Percentiles rank a stretch among this genome's conserved stretches.
Conservation (phyloP, 1,140 invertebrate genomes). For the Zeugodacus cucurbitae region DNA sequence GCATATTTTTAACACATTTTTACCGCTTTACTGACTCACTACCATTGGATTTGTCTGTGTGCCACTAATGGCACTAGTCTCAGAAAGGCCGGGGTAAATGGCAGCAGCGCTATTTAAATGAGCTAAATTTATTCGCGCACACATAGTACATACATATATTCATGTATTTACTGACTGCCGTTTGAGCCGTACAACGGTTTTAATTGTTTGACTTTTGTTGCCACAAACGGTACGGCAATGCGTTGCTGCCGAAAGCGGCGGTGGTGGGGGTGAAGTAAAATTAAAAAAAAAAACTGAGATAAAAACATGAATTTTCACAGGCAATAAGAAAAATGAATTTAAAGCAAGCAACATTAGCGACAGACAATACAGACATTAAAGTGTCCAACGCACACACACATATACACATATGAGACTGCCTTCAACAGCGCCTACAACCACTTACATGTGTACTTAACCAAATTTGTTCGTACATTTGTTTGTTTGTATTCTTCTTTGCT, state of each 20-base stretch:
- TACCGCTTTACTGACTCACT: background rate
- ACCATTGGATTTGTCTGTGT: background rate
- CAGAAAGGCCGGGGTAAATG: background rate
- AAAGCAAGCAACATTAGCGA: background rate
- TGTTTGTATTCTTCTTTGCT: background rate
- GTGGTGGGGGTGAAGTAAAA: background rate
- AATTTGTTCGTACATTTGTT: background rate
- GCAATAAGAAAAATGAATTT: conserved; percentile 14
- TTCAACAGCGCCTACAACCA: background rate
- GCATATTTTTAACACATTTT: background rate
- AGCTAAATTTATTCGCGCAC: background rate
- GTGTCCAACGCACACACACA: background rate
- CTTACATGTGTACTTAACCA: background rate
- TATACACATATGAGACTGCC: background rate
- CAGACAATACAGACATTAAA: background rate
- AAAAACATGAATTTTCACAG: background rate
- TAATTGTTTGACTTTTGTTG: background rate
- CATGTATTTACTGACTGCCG: background rate
- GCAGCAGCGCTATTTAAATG: background rate
- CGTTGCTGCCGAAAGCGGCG: background rate
- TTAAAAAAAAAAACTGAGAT: background rate
- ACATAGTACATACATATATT: background rate
- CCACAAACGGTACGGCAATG: background rate
- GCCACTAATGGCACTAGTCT: background rate
- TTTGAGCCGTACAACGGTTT: background rate